Evolutionary conservation across 2,888 invertebrate species (phyloP).

Genomic region (Dendrolimus pini): DNA sequence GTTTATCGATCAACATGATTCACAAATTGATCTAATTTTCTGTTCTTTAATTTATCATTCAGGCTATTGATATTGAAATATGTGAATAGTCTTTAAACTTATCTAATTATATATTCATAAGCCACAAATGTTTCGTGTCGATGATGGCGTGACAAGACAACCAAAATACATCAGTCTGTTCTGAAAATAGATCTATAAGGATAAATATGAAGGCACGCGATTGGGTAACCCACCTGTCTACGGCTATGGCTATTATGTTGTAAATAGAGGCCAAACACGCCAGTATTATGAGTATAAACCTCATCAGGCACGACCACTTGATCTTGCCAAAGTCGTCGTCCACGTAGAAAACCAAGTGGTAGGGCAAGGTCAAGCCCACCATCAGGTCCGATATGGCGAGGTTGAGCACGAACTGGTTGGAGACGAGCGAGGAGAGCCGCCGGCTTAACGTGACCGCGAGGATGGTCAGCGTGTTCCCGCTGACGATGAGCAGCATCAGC

Average conservation of each 20-base stretch:
- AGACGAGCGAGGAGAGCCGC: conserved; percentile 81
- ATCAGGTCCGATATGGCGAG: conserved; percentile 87
- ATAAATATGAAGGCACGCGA: conserved; percentile 13
- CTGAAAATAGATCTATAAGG: conserved; percentile 15
- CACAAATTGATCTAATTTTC: too few species aligned
- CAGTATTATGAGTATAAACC: conserved; percentile 84
- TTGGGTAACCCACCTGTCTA: conserved; percentile 75
- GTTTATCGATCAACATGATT: too few species aligned
- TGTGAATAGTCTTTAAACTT: too few species aligned
- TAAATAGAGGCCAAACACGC: conserved; percentile 88
- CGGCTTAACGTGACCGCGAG: conserved; percentile 83
- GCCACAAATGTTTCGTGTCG: conserved; percentile 10
- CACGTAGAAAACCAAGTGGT: conserved; percentile 86
- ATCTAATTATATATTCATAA: not conserved
- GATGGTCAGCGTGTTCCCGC: conserved; percentile 86
- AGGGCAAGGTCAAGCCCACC: conserved; percentile 86
- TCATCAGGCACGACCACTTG: conserved; percentile 80
- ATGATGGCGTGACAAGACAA: conserved; percentile 20
- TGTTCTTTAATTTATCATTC: too few species aligned
- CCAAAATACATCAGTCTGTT: conserved; percentile 7
- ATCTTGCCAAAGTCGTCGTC: conserved; percentile 76
- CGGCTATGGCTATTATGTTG: conserved; percentile 86
- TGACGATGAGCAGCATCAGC: conserved; percentile 80
- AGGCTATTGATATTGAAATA: too few species aligned
- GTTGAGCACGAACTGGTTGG: conserved; percentile 87